Evolutionary conservation across 2,113 vertebrate genomes (phyloP), one percentile per base, ranked within the genome.

Genomic region (Rhea americana): DNA sequence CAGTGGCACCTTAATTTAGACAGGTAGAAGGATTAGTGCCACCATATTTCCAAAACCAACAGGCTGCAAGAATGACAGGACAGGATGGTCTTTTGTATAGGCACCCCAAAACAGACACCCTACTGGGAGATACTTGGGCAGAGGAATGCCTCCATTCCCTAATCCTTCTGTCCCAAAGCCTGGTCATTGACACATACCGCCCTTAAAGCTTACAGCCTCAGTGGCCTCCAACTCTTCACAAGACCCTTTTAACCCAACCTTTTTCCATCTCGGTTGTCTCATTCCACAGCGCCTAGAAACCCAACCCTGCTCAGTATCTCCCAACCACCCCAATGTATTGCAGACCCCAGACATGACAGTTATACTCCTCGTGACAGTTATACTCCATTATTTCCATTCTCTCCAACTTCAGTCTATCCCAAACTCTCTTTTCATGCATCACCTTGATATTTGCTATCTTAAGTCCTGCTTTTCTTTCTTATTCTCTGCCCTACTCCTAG

Each of bases 1-100:
- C 99, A 2, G 99, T 99, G 80, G 98, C 98, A 76, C 99, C 99
- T 99, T 28, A 16, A 35, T 55, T 80, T 18, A 61, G 66, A 89
- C 21, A 92, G 72, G 50, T 14, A 37, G 70, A 82, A 89, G n/a
- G 32, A 45, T 68, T 39, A 94, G 18, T 72, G 74, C 51, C 93
- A 62, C 56, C 77, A 2, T 72, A 71, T 63, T 90, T 86, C 47
- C 47, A 86, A 68, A 91, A 58, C 3, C 11, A 83, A 82, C 75
- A 85, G 0, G 5, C n/a, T 67, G 16, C 45, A 62, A 51, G 35
- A 66, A 21, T 26, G 45, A 85, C 28, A 80, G 50, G 21, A 80
- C 1, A 19, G 66, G n/a, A 32, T 15, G 25, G 35, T 80, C 41
- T 28, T 50, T 39, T 35, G 12, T 28, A 68, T 2, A 15, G 21